phyloP scores from a whole-genome alignment of 2,888 invertebrate genomes.

The Drosophila vallismaia region DNA sequence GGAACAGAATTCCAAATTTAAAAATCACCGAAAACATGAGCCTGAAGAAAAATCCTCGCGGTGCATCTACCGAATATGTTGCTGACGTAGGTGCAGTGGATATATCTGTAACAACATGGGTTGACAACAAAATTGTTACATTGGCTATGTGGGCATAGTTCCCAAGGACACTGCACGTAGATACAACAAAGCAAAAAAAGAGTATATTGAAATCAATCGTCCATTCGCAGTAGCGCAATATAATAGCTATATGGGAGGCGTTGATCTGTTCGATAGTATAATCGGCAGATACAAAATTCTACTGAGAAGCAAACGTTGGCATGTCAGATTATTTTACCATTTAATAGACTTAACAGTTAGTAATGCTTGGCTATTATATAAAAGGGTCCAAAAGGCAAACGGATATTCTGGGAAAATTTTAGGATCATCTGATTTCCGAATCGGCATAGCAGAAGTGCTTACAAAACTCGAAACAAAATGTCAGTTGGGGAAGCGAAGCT shows the following conservation, averaged over 20 bases:
- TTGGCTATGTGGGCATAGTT: slow-evolving; percentile 18
- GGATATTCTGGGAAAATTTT: too few species aligned
- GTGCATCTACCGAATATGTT: too few species aligned
- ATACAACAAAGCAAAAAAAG: slow-evolving; percentile 16
- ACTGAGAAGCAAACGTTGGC: slow-evolving; percentile 16
- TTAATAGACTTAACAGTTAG: slow-evolving; percentile 34
- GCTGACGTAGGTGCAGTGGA: too few species aligned
- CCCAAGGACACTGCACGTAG: slow-evolving; percentile 13
- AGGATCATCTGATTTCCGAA: too few species aligned
- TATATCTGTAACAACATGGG: slow-evolving; percentile 17
- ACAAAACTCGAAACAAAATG: too few species aligned
- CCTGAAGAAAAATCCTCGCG: too few species aligned
- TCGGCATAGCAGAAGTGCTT: too few species aligned
- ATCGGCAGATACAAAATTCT: slow-evolving; percentile 21
- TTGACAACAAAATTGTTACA: slow-evolving; percentile 18
- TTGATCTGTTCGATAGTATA: slow-evolving; percentile 27
- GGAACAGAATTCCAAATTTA: too few species aligned
- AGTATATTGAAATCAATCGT: slow-evolving; percentile 20
- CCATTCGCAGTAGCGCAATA: slow-evolving; percentile 22
- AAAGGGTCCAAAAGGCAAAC: too few species aligned
- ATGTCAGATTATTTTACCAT: slow-evolving; percentile 7
- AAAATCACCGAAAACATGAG: too few species aligned
- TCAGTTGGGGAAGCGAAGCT: too few species aligned
- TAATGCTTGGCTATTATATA: too few species aligned
- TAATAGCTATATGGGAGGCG: slow-evolving; percentile 22